Base-by-base conservation (phyloP, 2,113 vertebrate genomes). In the Pygathrix nemaeus region DNA sequence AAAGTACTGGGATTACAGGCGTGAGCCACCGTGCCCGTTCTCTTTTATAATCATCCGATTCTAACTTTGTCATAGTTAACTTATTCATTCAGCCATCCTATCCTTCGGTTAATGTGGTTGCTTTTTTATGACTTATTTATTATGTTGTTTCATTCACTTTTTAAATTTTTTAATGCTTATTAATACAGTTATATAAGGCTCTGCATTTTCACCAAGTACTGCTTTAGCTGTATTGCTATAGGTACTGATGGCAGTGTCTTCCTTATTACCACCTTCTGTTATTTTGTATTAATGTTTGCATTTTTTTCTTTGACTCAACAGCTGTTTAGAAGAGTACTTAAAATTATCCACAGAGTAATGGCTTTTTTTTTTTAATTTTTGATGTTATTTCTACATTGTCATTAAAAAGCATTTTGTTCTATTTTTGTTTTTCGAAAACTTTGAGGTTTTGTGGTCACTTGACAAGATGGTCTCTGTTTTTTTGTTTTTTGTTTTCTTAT, bases 371-470 rank as follows among this genome's bases (percentile, higher is more conserved):
- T 81, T 20, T 35, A 30, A 13, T 38, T 96, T 97, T 90, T 94
- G 20, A 95, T 27, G 57, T 50, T 80, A 88, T 94, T 88, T 95
- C 85, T 93, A 50, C 16, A 35, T 64, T 79, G 38, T 82, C 35
- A 79, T 88, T 94, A 66, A 55, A 94, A 66, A 61, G 11, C 72
- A 72, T 66, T 86, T 95, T 72, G 21, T 97, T 79, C 83, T 89
- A 61, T 61, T 89, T 93, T 88, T 76, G 59, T 73, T 81, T 52
- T 59, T 48, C 57, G 82, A 82, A 78, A 95, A 94, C 81, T 87
- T 59, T 68, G 85, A 96, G n/a, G 57, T 91, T 90, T 70, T 90
- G 70, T 88, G 91, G 68, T 94, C 55, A 52, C 25, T 94, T 78
- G 45, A 81, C 80, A 93, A 92, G 79, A 82, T 50, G 78, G 14